Conservation (phyloP, 53 echinoderm and acorn worm species). For the Patiria pectinifera region DNA sequence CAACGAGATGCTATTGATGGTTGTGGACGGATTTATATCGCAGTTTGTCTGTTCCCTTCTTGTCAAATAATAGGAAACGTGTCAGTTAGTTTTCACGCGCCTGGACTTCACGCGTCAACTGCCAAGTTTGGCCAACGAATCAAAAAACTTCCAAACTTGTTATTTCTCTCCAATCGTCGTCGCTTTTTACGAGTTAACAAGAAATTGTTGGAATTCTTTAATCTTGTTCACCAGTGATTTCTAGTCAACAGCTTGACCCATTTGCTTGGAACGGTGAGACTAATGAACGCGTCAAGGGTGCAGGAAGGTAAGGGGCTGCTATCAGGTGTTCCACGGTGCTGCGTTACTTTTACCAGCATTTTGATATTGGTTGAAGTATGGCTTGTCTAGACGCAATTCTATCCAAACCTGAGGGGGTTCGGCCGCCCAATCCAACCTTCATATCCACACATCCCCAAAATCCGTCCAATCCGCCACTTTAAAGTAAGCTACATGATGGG, state of each 20-base stretch:
- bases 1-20: background rate
- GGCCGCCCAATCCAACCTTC: too few species aligned
- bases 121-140: background rate
- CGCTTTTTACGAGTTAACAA: background rate
- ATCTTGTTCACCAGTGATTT: background rate
- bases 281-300: background rate
- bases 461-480: too few species aligned
- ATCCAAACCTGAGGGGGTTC: too few species aligned
- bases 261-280: background rate
- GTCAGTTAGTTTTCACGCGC: background rate
- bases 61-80: background rate
- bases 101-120: background rate
- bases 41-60: background rate
- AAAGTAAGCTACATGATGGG: too few species aligned
- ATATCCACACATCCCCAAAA: too few species aligned
- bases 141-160: background rate
- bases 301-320: background rate
- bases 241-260: constrained; percentile 3
- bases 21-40: constrained; percentile 25
- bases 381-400: background rate
- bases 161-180: background rate
- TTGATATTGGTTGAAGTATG: background rate
- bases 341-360: background rate
- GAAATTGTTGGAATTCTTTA: constrained; percentile 2
- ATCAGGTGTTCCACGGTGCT: background rate